Conservation (phyloP, 2,113 vertebrate genomes). For the Calidris pugnax region DNA sequence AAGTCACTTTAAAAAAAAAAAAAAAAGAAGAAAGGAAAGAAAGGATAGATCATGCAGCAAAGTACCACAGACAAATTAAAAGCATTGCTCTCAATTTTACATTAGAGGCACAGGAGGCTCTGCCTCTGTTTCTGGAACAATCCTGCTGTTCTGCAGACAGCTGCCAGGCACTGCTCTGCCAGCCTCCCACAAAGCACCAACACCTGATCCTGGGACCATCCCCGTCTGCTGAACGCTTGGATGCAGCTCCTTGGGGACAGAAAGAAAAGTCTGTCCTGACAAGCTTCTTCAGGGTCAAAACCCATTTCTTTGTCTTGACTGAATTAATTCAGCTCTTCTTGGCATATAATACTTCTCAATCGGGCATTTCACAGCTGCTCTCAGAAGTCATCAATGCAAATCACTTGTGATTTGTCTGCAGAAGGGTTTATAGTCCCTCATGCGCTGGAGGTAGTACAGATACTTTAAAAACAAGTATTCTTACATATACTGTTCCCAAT, state of each 20-base stretch:
- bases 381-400: not conserved
- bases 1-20: not conserved
- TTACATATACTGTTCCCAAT: not conserved
- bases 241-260: slow-evolving; percentile 28
- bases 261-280: not conserved
- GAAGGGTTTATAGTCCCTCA: not conserved
- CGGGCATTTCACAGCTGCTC: not conserved
- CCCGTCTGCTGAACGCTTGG: not conserved
- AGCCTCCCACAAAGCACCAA: slow-evolving; percentile 27
- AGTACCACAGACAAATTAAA: not conserved
- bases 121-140: slow-evolving; percentile 1
- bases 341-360: slow-evolving; percentile 7
- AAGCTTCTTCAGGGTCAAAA: slow-evolving; percentile 15
- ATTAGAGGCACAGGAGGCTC: not conserved
- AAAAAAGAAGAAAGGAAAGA: no score
- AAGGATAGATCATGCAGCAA: not conserved
- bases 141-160: not conserved
- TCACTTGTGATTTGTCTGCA: not conserved
- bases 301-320: slow-evolving; percentile 10
- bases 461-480: not conserved
- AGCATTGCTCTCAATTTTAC: not conserved
- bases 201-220: slow-evolving; percentile 53
- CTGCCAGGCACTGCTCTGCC: not conserved
- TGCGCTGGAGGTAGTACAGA: not conserved
- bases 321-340: slow-evolving; percentile 36